Conservation (phyloP, 2,888 invertebrate genomes). For the Autographa gamma region DNA sequence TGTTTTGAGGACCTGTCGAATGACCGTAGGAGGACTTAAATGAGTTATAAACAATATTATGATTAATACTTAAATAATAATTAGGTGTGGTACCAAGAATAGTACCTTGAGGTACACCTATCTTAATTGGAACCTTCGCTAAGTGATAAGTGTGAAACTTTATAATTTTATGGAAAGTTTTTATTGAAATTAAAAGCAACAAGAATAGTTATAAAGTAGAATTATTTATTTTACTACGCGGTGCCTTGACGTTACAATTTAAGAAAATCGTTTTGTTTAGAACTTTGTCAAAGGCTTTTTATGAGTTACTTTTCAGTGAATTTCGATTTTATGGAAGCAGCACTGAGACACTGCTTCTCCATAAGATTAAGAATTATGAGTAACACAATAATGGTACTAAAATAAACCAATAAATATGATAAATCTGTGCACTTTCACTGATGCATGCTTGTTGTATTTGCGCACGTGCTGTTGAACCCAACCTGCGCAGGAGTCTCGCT, state of each 20-base stretch:
- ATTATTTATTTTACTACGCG: neutral
- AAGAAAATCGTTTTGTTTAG: neutral
- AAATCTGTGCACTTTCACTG: constrained; percentile 59
- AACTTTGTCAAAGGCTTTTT: neutral
- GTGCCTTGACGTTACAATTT: neutral
- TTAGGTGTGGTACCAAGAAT: neutral
- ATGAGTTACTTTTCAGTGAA: too few relatives aligned
- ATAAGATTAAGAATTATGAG: neutral
- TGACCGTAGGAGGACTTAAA: constrained; percentile 36
- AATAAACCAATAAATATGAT: constrained; percentile 60
- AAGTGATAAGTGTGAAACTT: neutral
- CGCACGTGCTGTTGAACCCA: constrained; percentile 67
- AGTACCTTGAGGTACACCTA: neutral
- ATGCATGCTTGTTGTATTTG: constrained; percentile 57
- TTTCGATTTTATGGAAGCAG: too few relatives aligned
- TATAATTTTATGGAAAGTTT: neutral
- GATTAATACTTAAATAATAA: constrained; percentile 2
- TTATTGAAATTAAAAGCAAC: neutral
- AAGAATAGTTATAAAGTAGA: neutral
- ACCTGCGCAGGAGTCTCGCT: constrained; percentile 55
- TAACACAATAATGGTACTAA: neutral
- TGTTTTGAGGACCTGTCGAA: constrained; percentile 49
- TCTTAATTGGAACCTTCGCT: neutral
- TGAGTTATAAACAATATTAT: constrained; percentile 7
- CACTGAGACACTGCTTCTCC: neutral